These are phyloP conservation scores for Philhelius pedissequus DNA, from an alignment of 2,888 invertebrate species.

Conservation along the genomic window DNA sequence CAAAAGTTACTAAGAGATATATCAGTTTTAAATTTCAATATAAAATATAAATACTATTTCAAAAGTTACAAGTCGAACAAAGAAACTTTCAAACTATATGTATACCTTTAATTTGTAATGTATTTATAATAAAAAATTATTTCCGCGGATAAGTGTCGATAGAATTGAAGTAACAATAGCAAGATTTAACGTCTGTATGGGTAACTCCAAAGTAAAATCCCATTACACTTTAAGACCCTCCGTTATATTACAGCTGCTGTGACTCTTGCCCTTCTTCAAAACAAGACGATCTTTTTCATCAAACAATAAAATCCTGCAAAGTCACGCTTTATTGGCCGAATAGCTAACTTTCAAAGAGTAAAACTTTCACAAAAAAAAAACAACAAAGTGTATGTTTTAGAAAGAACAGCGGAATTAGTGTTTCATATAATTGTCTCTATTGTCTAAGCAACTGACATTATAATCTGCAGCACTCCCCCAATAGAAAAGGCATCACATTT, in stretches of 20 bases:
- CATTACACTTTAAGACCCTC: constrained; percentile 24
- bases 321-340: constrained; percentile 65
- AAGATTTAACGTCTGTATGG: background rate
- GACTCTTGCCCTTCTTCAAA: background rate
- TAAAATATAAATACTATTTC: too few relatives aligned
- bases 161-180: constrained; percentile 42
- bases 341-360: constrained; percentile 33
- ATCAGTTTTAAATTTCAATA: too few relatives aligned
- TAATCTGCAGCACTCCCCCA: constrained; percentile 34
- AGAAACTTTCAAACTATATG: background rate
- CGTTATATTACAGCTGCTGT: background rate
- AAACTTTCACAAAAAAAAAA: constrained; percentile 36
- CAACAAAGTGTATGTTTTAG: background rate
- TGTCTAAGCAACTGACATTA: constrained; percentile 64
- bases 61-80: too few relatives aligned
- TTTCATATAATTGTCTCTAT: constrained; percentile 65
- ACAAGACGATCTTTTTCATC: background rate
- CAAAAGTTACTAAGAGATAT: too few relatives aligned
- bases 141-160: constrained; percentile 37
- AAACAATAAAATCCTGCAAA: constrained; percentile 42
- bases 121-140: background rate
- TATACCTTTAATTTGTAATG: too few relatives aligned
- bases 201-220: constrained; percentile 27
- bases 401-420: constrained; percentile 54
- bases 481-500: background rate